Evolutionary conservation across 2,113 vertebrate genomes (phyloP).

Genomic region (Arenaria interpres): DNA sequence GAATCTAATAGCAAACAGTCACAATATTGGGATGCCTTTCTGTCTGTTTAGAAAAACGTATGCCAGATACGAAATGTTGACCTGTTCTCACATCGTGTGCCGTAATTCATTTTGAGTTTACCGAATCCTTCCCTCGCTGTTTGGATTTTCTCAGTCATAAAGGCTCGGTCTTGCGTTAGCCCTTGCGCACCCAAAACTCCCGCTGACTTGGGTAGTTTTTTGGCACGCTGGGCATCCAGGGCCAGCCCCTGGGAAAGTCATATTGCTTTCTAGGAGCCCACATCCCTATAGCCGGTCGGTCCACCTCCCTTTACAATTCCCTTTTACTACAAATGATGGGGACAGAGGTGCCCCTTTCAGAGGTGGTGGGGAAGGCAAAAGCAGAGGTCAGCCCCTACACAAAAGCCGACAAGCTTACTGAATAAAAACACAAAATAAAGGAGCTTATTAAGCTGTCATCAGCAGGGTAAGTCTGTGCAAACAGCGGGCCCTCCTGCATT

Average conservation of each 20-base stretch:
- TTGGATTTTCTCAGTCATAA: background rate
- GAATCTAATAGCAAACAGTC: conserved; percentile 38
- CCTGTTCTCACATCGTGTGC: conserved; percentile 27
- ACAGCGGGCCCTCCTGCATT: background rate
- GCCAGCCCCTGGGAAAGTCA: background rate
- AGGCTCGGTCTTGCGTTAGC: background rate
- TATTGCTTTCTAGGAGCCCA: background rate
- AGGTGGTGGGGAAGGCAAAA: background rate
- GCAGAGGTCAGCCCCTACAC: conserved; percentile 68
- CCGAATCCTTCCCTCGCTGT: background rate
- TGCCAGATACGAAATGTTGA: conserved; percentile 3
- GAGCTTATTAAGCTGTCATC: conserved; percentile 70
- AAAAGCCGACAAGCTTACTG: conserved; percentile 68
- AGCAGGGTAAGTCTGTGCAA: conserved; percentile 45
- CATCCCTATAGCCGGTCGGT: background rate
- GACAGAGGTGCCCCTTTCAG: conserved; percentile 58
- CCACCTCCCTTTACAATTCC: conserved; percentile 19
- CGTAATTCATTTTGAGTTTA: background rate
- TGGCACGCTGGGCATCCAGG: accelerated
- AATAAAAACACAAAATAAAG: conserved; percentile 72
- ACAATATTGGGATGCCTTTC: background rate
- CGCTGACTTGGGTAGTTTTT: background rate
- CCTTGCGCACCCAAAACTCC: background rate
- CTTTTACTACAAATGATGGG: conserved; percentile 49
- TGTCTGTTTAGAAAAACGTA: background rate